A percentile compares a stretch with the other conserved stretches of the same genome.
These are phyloP conservation scores for Parazoanthus swiftii DNA, from an alignment of 92 coral and sea anemone species.

Conservation along the genomic window DNA sequence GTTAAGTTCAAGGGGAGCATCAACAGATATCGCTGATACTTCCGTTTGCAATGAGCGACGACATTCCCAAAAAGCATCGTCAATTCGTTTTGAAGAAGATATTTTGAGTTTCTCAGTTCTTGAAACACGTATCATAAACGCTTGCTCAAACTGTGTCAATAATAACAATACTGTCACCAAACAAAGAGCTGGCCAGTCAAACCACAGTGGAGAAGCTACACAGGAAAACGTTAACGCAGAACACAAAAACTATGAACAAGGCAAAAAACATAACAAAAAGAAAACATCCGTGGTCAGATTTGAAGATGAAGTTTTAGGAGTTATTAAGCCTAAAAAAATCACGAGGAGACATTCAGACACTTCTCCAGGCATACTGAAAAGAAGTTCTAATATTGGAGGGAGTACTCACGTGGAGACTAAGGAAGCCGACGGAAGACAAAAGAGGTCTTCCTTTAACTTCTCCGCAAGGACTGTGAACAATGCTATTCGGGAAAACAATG, in stretches of 20 bases:
- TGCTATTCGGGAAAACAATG: too few relatives aligned
- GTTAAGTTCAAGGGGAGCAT: not conserved
- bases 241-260: not conserved
- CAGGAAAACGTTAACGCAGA: not conserved
- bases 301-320: conserved; percentile 42
- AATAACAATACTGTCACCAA: not conserved
- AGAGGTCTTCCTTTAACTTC: not conserved
- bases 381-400: conserved; percentile 8
- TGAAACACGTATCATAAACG: not conserved
- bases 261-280: not conserved
- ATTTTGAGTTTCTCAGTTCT: conserved; percentile 5
- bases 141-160: not conserved
- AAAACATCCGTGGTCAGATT: conserved; percentile 1
- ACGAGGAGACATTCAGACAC: conserved; percentile 33
- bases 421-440: not conserved
- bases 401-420: not conserved
- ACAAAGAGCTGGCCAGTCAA: not conserved
- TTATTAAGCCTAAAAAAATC: not conserved
- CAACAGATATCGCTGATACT: not conserved
- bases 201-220: not conserved
- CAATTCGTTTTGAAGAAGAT: conserved; percentile 26
- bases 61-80: not conserved
- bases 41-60: not conserved
- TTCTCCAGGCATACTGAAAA: conserved; percentile 19
- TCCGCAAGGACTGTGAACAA: not conserved